These are phyloP conservation scores for Gavia stellata DNA, from an alignment of 2,113 vertebrate genomes.

Conservation along the genomic window DNA sequence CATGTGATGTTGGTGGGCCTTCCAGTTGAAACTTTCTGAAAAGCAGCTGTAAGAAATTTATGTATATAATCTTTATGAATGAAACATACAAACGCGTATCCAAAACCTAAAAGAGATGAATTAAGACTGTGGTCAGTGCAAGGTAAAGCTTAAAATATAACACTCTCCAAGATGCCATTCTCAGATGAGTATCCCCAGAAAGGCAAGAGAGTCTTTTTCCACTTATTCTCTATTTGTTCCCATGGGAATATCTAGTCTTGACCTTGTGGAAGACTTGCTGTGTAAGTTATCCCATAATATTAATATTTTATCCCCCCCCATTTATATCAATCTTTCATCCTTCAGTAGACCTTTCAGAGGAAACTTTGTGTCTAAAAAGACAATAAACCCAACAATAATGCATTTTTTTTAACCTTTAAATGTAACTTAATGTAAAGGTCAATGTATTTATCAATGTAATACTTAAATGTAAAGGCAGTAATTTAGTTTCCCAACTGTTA, in stretches of 20 bases:
- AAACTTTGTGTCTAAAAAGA: neutral
- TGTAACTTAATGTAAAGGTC: slow-evolving; percentile 50
- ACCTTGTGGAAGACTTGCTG: neutral
- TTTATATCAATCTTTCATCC: neutral
- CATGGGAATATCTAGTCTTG: neutral
- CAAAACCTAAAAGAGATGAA: neutral
- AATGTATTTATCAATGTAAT: slow-evolving; percentile 63
- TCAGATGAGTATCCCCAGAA: neutral
- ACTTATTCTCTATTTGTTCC: neutral
- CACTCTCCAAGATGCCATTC: neutral
- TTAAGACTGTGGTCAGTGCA: neutral
- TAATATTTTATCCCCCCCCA: neutral
- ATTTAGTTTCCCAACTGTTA: slow-evolving; percentile 62
- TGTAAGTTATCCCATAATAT: neutral
- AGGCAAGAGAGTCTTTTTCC: neutral
- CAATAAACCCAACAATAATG: neutral
- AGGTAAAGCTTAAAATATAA: neutral
- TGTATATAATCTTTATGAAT: neutral
- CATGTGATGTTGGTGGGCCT: neutral
- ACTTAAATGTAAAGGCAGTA: slow-evolving; percentile 63
- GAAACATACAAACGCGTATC: neutral
- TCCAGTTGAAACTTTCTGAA: neutral
- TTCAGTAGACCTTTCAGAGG: neutral
- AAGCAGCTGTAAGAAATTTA: neutral
- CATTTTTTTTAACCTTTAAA: neutral